Evolutionary conservation across 1,140 invertebrate species (phyloP), one percentile per base, ranked within the genome.

Genomic region (Leptinotarsa lineolata): DNA sequence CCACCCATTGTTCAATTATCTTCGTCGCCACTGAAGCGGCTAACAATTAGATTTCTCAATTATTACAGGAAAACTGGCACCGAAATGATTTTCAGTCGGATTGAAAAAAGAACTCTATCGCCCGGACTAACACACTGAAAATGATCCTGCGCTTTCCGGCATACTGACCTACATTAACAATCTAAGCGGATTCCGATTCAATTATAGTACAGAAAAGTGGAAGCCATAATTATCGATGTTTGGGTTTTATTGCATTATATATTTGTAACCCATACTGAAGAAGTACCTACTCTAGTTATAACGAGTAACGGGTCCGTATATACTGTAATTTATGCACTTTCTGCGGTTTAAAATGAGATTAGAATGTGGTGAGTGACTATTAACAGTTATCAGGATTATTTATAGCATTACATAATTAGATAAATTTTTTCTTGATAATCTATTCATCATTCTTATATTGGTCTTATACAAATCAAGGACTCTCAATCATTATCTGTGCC

Each of bases 201-300:
- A 54, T 54, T 54, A 54, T 54, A 54, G 15, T 54, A 54, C n/a
- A 18, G 48, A 54, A 54, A 54, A 54, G 48, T 54, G 48, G 48
- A 54, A 54, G 48, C 48, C 48, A n/a, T 54, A 54, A 54, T 54
- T 54, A 54, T 18, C 15, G 15, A 18, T 54, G 48, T 54, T 54
- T 54, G 15, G 15, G 48, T 16, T 54, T 54, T 18, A 54, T 54
- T 54, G 16, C 48, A 18, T 54, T 54, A 54, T 54, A 39, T 12
- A 54, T 54, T 16, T 54, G 48, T n/a, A 16, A 18, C 48, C 48
- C 48, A 54, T 8, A n/a, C n/a, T 54, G 48, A 54, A 54, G 48
- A 54, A 54, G 48, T 54, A 18, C 2, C 0, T 11, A 39, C 3
- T 54, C 48, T 18, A 54, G 15, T 54, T 54, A 54, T 54, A 54